phyloP scores from a whole-genome alignment of 2,113 vertebrate species.

The Lontra canadensis region DNA sequence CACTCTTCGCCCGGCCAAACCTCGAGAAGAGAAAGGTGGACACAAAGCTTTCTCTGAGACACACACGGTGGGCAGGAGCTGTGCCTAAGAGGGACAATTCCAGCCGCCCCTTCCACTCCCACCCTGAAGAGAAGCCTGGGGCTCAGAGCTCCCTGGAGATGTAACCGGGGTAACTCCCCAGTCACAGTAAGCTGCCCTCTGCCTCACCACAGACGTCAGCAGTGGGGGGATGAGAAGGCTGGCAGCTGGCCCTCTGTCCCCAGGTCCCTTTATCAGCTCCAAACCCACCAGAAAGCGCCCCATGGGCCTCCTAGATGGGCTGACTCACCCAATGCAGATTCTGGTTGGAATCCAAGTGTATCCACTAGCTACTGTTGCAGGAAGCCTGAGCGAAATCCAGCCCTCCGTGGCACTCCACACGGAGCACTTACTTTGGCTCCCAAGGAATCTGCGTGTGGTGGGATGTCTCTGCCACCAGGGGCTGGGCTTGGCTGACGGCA shows the following conservation, averaged over 20 bases:
- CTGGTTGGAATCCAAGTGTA: background rate
- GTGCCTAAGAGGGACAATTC: background rate
- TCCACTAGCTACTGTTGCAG: background rate
- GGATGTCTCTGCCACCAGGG: background rate
- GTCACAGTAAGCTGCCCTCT: background rate
- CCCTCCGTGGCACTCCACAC: rapidly evolving
- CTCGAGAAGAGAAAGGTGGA: background rate
- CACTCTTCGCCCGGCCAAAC: background rate
- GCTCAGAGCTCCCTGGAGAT: background rate
- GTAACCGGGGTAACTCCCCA: background rate
- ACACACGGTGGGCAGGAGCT: too few species aligned
- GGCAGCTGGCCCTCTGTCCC: background rate
- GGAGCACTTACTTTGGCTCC: background rate
- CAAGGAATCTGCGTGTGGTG: background rate
- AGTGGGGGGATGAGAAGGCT: background rate
- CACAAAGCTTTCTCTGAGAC: background rate
- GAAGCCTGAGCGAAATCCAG: rapidly evolving
- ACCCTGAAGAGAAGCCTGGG: background rate
- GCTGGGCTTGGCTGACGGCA: background rate
- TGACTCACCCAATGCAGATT: background rate
- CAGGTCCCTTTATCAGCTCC: background rate
- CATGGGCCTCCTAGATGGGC: background rate
- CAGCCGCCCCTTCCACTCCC: background rate
- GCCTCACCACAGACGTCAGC: background rate
- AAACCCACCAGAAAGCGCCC: background rate